Evolutionary conservation across 2,113 vertebrate genomes (phyloP).

Genomic region (Callionymus lyra): DNA sequence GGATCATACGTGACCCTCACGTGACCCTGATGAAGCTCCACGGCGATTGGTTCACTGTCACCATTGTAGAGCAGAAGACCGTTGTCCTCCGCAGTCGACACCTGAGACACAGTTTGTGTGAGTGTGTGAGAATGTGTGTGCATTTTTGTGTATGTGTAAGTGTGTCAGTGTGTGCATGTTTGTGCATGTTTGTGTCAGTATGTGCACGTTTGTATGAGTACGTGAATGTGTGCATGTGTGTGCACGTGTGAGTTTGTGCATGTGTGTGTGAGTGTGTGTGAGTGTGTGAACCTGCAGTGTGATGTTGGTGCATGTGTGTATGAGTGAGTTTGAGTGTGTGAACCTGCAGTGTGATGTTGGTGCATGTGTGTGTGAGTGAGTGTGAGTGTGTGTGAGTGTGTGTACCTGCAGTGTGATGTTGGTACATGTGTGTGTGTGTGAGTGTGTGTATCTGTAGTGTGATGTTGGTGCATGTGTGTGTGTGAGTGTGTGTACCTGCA

Average conservation of each 20-base stretch:
- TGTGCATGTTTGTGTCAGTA: conserved; percentile 53
- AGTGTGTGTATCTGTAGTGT: conserved; percentile 77
- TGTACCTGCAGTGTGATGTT: conserved; percentile 93
- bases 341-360: conserved; percentile 95
- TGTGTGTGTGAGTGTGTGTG: not conserved
- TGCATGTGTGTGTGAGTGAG: too few relatives aligned
- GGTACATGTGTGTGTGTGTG: conserved; percentile 50
- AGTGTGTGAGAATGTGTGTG: conserved; percentile 26
- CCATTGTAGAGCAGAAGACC: conserved; percentile 91
- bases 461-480: conserved; percentile 84
- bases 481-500: conserved; percentile 71
- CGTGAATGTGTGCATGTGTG: not conserved
- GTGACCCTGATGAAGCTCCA: conserved; percentile 89
- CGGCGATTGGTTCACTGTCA: conserved; percentile 86
- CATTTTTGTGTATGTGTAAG: conserved; percentile 28
- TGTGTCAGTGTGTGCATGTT: conserved; percentile 69
- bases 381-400: not conserved
- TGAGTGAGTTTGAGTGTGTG: conserved; percentile 1
- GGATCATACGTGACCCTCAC: conserved; percentile 94
- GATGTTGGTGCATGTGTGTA: too few relatives aligned
- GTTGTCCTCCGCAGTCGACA: conserved; percentile 91
- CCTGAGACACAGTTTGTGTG: conserved; percentile 53
- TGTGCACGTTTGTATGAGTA: not conserved
- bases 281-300: not conserved
- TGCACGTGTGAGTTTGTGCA: not conserved